Evolutionary conservation across 2,888 invertebrate species (phyloP), one percentile per base, ranked within the genome.

Genomic region (Lithodes maja): DNA sequence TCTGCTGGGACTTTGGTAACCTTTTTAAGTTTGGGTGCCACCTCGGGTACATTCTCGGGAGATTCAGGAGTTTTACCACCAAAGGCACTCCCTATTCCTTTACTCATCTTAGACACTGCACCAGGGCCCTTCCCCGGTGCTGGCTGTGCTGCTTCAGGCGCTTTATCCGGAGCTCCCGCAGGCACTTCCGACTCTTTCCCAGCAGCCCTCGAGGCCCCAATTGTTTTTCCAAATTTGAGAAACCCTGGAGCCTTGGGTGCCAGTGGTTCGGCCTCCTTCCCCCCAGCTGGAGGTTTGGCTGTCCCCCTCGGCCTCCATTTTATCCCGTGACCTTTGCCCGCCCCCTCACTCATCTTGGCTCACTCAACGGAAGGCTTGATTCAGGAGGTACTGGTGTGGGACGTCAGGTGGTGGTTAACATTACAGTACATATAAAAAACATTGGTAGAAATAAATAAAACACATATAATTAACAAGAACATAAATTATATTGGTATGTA

Each of bases 161-260:
- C 54, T 75, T 54, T 74, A 49, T 75, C 74, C 12, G 54, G 2
- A 33, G 33, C 33, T 55, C n/a, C 68, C 50, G 33, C 49, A n/a
- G 17, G 1, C 50, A 17, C 52, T 17, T 75, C n/a, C 53, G 83
- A 52, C 54, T 68, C 71, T 69, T 61, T 61, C 54, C 61, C 52
- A 78, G 61, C 17, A 33, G 50, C 55, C 79, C 53, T 12, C 7
- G 50, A 49, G 12, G 87, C 17, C 78, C 75, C 82, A 69, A 79
- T 3, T 1, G 80, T 7, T 80, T 71, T 68, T 17, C 50, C 61
- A 61, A 15, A 17, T 54, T 74, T 50, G n/a, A 17, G 1, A 69
- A 9, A n/a, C 52, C 15, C 55, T 53, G 86, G 80, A 53, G 77
- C 77, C 77, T 49, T 61, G n/a, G 55, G 49, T 54, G 15, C 12